phyloP scores from a whole-genome alignment of 2,888 invertebrate species.

The Fragum whitleyi region DNA sequence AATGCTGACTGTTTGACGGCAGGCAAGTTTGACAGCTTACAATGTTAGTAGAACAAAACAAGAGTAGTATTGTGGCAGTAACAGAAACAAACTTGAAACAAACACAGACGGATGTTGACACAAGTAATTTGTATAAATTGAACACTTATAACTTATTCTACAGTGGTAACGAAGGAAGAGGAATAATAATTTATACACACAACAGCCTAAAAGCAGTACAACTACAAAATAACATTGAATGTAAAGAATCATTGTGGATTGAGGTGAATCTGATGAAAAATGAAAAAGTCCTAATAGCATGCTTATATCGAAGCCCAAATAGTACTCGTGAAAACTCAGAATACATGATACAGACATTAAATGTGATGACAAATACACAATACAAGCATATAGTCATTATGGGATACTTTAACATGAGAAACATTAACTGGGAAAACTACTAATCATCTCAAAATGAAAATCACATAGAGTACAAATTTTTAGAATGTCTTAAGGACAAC shows the following conservation, averaged over 20 bases:
- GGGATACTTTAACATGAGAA: neutral
- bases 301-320: neutral
- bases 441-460: neutral
- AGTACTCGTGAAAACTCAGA: neutral
- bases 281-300: neutral
- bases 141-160: neutral
- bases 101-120: no score
- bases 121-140: no score
- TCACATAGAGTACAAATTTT: neutral
- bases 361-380: neutral
- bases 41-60: neutral
- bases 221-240: no score
- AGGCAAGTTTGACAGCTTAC: neutral
- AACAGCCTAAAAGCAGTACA: neutral
- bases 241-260: no score
- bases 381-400: neutral
- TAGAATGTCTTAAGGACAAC: no score
- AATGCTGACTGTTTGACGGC: constrained; percentile 5
- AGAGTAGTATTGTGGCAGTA: neutral
- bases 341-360: neutral
- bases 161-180: neutral
- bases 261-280: no score
- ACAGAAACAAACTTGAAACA: no score
- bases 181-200: neutral
- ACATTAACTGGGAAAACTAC: neutral